Base-by-base conservation (phyloP, 1,140 invertebrate genomes). In the Muscidifurax raptorellus region DNA sequence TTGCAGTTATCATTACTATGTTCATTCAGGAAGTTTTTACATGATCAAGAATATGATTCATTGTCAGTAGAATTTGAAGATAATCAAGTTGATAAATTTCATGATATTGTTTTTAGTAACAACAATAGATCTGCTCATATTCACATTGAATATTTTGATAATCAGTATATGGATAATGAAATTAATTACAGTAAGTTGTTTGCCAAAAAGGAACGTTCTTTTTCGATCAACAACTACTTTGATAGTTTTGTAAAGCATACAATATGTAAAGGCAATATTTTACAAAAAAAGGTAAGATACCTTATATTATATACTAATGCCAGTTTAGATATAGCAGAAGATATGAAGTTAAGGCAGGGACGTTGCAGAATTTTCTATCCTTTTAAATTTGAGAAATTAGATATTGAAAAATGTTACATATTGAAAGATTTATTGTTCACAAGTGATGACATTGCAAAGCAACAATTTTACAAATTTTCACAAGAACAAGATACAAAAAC, bases 291-390 rank as follows among this genome's bases (percentile, higher is more conserved):
- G 28, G 15, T 87, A 64, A 71, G 87, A 75, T 85, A 88, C 77
- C 72, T 88, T 85, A 72, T 87, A 85, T 76, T 88, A 44, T 87
- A 85, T 80, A 88, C 87, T 69, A 88, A 88, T 85, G 47, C 69
- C 71, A 80, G 85, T 28, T 85, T 88, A 40, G 87, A 86, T 80
- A 69, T 87, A 27, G 78, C 80, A 77, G 44, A 85, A 76, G 83
- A 86, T 80, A 82, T 75, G 22, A 80, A 71, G 40, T 87, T 88
- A 25, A 85, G 81, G 28, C 47, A 81, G 2, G 18, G 7, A 27
- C 22, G 74, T 27, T 9, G 30, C n/a, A 83, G 36, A 69, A 69
- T 40, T 28, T 83, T 77, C n/a, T 83, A 69, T 69, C 84, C 84
- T 12, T 80, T 85, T 67, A 30, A 86, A 84, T 76, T 87, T 84